Evolutionary conservation across 2,113 vertebrate species (phyloP).

Genomic region (Lipophrys pholis): DNA sequence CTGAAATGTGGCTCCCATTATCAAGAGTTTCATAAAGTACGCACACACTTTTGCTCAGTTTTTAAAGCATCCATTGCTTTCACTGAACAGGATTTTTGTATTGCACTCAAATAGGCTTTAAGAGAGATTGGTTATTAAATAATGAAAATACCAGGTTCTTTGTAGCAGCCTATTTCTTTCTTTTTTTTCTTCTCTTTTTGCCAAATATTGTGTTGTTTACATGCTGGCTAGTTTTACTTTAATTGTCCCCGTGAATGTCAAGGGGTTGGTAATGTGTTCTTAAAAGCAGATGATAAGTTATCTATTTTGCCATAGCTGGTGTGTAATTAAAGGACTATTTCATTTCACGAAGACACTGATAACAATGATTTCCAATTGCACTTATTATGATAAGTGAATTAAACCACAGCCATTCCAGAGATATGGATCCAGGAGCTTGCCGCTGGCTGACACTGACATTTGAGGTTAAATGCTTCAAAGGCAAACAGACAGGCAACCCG

Average conservation of each 20-base stretch:
- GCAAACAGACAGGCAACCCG: conserved; percentile 61
- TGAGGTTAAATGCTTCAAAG: conserved; percentile 66
- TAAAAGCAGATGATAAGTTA: conserved; percentile 50
- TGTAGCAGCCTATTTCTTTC: not conserved
- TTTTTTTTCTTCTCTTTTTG: not conserved
- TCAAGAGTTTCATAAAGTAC: not conserved
- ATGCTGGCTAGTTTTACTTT: conserved; percentile 29
- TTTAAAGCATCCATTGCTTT: not conserved
- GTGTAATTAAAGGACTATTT: conserved; percentile 58
- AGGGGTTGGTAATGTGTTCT: conserved; percentile 36
- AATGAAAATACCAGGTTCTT: not conserved
- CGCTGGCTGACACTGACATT: conserved; percentile 55
- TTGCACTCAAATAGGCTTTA: not conserved
- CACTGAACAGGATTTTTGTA: not conserved
- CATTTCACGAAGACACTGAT: conserved; percentile 37
- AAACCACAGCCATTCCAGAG: conserved; percentile 38
- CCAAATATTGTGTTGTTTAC: conserved; percentile 2
- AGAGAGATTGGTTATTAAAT: not conserved
- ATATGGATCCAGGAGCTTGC: conserved; percentile 35
- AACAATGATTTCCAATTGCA: conserved; percentile 20
- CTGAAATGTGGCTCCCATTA: not conserved
- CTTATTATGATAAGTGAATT: conserved; percentile 49
- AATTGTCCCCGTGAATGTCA: conserved; percentile 46
- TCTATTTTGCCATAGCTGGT: conserved; percentile 26
- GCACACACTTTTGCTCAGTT: not conserved